Conservation (phyloP, 1,140 invertebrate genomes). For the Drosophila sproati region DNA sequence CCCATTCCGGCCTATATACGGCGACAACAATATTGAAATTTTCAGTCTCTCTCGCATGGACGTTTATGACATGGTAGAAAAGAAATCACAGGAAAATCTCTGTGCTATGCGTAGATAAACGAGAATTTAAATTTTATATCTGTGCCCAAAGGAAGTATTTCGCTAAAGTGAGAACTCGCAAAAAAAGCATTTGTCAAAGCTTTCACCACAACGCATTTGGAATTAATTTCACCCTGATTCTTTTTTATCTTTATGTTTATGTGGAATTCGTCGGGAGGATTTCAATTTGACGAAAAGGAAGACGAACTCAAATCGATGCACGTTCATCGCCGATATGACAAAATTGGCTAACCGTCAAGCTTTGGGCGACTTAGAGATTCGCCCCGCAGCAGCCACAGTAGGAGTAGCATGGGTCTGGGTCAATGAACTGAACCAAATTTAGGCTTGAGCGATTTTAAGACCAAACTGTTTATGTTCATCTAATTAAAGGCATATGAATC, state of each 20-base stretch:
- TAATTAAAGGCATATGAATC: constrained; percentile 70
- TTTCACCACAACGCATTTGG: constrained; percentile 60
- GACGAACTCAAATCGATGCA: constrained; percentile 58
- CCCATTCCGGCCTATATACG: constrained; percentile 12
- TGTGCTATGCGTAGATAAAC: constrained; percentile 31
- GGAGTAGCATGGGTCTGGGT: constrained; percentile 20
- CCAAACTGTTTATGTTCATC: constrained; percentile 29
- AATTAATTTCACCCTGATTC: constrained; percentile 75
- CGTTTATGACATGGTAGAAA: constrained; percentile 35
- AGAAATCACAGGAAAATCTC: constrained; percentile 36
- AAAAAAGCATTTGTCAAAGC: constrained; percentile 55
- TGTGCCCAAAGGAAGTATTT: constrained; percentile 48
- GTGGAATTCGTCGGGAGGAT: constrained; percentile 64
- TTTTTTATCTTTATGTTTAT: constrained; percentile 78
- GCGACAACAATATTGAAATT: constrained; percentile 41
- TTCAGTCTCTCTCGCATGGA: constrained; percentile 10
- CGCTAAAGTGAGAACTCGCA: constrained; percentile 30
- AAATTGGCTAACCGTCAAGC: constrained; percentile 42
- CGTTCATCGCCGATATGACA: constrained; percentile 72
- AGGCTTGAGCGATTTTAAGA: constrained; percentile 41
- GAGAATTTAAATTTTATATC: constrained; percentile 69
- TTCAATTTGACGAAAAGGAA: constrained; percentile 58
- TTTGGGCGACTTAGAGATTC: constrained; percentile 17
- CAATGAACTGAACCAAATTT: constrained; percentile 47
- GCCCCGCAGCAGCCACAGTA: background rate